Evolutionary conservation across 23 tunicate genomes (phyloP).

Genomic region (Aplidium turbinatum): DNA sequence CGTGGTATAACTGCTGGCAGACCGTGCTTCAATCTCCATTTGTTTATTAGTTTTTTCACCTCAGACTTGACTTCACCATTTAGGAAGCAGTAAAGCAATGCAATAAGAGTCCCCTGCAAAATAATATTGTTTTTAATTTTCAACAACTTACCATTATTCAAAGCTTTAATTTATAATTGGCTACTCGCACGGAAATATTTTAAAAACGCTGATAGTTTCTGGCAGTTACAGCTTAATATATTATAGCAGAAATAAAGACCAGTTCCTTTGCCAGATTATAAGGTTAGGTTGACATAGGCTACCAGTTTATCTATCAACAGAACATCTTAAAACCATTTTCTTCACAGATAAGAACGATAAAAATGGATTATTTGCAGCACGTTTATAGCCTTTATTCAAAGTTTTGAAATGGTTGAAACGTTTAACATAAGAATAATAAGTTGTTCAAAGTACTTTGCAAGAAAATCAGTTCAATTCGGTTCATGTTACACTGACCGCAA

Average conservation of each 20-base stretch:
- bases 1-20: conserved; percentile 67
- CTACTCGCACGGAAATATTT: background rate
- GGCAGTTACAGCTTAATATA: background rate
- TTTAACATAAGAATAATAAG: background rate
- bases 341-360: too few relatives aligned
- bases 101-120: conserved; percentile 68
- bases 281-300: too few relatives aligned
- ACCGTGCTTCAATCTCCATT: conserved; percentile 57
- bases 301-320: too few relatives aligned
- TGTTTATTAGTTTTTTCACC: conserved; percentile 50
- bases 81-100: conserved; percentile 81
- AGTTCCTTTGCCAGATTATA: too few relatives aligned
- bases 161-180: background rate
- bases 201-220: background rate
- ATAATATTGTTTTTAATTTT: background rate
- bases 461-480: too few relatives aligned
- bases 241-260: too few relatives aligned
- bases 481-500: too few relatives aligned
- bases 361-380: too few relatives aligned
- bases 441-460: too few relatives aligned
- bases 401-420: background rate
- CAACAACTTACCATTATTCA: background rate
- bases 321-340: too few relatives aligned
- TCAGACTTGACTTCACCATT: conserved; percentile 82
- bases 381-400: background rate